Evolutionary conservation across 30 jellyfish, hydroid and myxozoan genomes (phyloP).

Genomic region (Aurelia sp.): DNA sequence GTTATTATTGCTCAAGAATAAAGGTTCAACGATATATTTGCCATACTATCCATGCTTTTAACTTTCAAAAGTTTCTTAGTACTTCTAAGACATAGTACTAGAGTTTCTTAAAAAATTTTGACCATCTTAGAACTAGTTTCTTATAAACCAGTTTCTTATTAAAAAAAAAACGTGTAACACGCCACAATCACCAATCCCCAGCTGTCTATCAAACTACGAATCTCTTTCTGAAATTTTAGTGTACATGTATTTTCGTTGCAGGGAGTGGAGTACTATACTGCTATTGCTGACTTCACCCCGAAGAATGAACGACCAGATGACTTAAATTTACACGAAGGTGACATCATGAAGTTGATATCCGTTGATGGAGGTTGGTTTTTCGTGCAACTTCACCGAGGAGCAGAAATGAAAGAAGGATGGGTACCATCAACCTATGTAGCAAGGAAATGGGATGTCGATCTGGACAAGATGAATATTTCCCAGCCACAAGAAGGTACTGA

Average conservation of each 20-base stretch:
- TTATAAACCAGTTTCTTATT: no score
- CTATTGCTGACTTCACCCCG: constrained; percentile 84
- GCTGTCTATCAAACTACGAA: no score
- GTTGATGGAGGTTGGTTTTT: constrained; percentile 94
- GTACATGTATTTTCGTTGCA: background rate
- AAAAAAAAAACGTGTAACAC: no score
- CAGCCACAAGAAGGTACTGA: constrained; percentile 28
- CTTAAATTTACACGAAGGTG: constrained; percentile 73
- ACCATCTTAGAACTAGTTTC: no score
- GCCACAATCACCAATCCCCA: no score
- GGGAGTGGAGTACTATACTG: constrained; percentile 75
- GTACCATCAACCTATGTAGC: constrained; percentile 90
- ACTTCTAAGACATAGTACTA: no score
- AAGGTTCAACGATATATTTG: no score
- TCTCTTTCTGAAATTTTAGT: no score
- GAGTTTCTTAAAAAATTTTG: no score
- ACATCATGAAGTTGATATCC: constrained; percentile 83
- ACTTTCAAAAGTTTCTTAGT: no score
- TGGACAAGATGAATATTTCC: constrained; percentile 32
- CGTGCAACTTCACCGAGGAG: constrained; percentile 71
- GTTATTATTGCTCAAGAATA: no score
- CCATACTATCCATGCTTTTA: no score
- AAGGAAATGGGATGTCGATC: constrained; percentile 69
- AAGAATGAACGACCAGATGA: constrained; percentile 51
- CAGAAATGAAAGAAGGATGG: constrained; percentile 91